Evolutionary conservation across 2,797 vertebrate species (phyloP), one percentile per base, ranked within the genome.

Genomic region (Tragopan temminckii): DNA sequence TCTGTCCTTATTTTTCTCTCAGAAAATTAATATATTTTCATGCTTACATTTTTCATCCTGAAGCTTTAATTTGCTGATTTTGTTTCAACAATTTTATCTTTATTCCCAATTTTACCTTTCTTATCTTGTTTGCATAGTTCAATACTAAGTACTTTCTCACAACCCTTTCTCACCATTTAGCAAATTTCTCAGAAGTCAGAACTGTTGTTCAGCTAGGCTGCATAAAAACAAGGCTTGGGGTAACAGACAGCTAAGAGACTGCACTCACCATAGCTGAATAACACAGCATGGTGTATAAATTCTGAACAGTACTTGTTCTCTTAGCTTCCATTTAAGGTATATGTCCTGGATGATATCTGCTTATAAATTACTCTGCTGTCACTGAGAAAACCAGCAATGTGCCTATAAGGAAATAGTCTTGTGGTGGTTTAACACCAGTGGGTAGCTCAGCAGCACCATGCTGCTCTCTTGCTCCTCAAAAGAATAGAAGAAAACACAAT

Each of bases 221-320:
- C 48, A 31, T 17, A 35, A 66, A 66, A 45, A 33, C 20, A 31
- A 24, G 42, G 31, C 10, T 23, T 52, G 19, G 7, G 5, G 20
- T 70, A 20, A 29, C 17, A 50, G 33, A 35, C 11, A 36, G 45
- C 18, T 38, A n/a, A 24, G 13, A 7, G n/a, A 8, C 16, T 18
- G 33, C 16, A 33, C 17, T 20, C 50, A 29, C 20, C 29, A 6
- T 12, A 70, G 36, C 36, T 53, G 36, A 53, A 2, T 14, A 20
- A 35, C 13, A 4, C 0, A 1, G 7, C 0, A 0, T 5, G 48
- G 19, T 24, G 53, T 59, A 61, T 12, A 12, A 7, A 61, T 36
- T 13, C 29, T 7, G 14, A 35, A 5, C 5, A 16, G 6, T 1
- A 3, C 11, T 5, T 27, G 11, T 7, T 77, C 74, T 63, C 11